phyloP scores from a whole-genome alignment of 1,140 invertebrate genomes.

The Macrobrachium rosenbergii region DNA sequence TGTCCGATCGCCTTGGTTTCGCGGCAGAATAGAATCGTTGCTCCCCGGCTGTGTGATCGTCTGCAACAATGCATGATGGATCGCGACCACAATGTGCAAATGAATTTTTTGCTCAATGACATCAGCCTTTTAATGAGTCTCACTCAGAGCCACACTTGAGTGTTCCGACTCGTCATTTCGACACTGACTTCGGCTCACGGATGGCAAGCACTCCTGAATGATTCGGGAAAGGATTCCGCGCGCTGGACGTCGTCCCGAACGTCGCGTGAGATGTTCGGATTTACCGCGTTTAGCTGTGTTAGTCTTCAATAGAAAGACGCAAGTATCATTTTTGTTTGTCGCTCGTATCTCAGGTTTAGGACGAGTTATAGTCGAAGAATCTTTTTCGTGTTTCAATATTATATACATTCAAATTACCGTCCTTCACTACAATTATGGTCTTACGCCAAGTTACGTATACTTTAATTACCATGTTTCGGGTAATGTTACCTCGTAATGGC shows the following conservation, averaged over 20 bases:
- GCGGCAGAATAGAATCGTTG: neutral
- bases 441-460: neutral
- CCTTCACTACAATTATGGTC: neutral
- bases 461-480: constrained; percentile 15
- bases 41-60: constrained; percentile 1
- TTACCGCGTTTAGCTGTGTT: too few relatives aligned
- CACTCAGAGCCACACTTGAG: neutral
- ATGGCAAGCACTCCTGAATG: too few relatives aligned
- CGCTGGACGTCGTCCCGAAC: too few relatives aligned
- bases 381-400: constrained; percentile 5
- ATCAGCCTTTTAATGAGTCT: constrained; percentile 37
- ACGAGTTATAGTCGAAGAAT: neutral
- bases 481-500: neutral
- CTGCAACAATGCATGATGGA: constrained; percentile 35
- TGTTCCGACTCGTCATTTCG: neutral
- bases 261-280: too few relatives aligned
- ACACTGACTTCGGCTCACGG: neutral
- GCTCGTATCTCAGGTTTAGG: neutral
- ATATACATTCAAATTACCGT: constrained; percentile 11
- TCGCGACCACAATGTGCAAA: constrained; percentile 52
- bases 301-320: too few relatives aligned
- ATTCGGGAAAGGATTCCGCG: too few relatives aligned
- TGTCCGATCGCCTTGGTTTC: neutral
- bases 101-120: constrained; percentile 56
- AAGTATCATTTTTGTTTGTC: neutral